These are phyloP conservation scores for Atractosteus spatula DNA, from an alignment of 2,113 vertebrate species.

Conservation along the genomic window DNA sequence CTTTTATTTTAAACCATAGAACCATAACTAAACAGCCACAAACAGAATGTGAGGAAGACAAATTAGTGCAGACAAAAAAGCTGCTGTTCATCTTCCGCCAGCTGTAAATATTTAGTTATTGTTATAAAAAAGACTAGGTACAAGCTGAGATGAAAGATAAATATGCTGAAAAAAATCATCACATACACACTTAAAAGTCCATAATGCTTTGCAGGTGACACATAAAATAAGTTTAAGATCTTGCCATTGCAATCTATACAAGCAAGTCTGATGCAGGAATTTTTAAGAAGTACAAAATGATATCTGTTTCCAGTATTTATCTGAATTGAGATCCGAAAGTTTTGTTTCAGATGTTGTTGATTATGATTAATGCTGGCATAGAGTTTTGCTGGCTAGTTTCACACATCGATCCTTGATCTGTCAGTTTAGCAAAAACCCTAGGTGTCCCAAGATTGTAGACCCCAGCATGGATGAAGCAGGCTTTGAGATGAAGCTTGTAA, in stretches of 20 bases:
- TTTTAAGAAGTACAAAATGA: slow-evolving; percentile 42
- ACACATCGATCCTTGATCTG: slow-evolving; percentile 73
- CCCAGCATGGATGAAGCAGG: slow-evolving; percentile 88
- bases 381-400: slow-evolving; percentile 90
- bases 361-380: slow-evolving; percentile 91
- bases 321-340: slow-evolving; percentile 27
- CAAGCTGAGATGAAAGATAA: slow-evolving; percentile 60
- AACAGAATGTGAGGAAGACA: slow-evolving; percentile 53
- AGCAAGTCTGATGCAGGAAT: slow-evolving; percentile 38
- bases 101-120: slow-evolving; percentile 41
- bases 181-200: slow-evolving; percentile 55
- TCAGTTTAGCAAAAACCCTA: slow-evolving; percentile 83
- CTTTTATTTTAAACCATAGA: slow-evolving; percentile 1
- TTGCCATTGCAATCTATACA: slow-evolving; percentile 50
- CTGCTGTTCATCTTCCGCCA: slow-evolving; percentile 37
- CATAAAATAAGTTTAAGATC: slow-evolving; percentile 52
- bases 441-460: slow-evolving; percentile 94
- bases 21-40: slow-evolving; percentile 38
- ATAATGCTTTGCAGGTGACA: slow-evolving; percentile 62
- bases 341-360: slow-evolving; percentile 72
- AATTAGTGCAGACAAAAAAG: slow-evolving; percentile 48
- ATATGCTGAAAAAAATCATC: slow-evolving; percentile 45
- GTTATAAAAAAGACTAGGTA: slow-evolving; percentile 51
- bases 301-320: slow-evolving; percentile 15
- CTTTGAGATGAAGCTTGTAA: slow-evolving; percentile 74